Conservation (phyloP, 2,797 vertebrate species). For the Oreochromis mossambicus region DNA sequence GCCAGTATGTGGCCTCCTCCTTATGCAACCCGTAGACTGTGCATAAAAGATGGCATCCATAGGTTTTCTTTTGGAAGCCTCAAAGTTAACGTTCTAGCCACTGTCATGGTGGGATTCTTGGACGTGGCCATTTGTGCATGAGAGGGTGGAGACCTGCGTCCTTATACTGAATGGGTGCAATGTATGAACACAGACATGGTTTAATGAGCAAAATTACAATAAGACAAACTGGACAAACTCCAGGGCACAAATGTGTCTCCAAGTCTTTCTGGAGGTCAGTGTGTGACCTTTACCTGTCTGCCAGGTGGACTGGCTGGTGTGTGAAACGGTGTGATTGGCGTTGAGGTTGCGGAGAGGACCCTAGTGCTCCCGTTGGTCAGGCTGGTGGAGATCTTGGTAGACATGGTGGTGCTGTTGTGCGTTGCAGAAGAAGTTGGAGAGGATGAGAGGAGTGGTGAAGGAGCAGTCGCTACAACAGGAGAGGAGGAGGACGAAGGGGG, state of each 20-base stretch:
- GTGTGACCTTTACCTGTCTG: constrained; percentile 65
- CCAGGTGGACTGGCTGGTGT: constrained; percentile 73
- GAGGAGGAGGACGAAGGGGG: not conserved
- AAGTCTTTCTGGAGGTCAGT: not conserved
- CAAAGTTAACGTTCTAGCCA: not conserved
- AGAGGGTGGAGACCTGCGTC: not conserved
- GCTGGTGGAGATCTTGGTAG: constrained; percentile 53
- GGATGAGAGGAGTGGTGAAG: constrained; percentile 1
- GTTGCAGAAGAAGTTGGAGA: constrained; percentile 2
- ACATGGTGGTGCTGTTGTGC: constrained; percentile 1
- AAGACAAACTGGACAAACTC: not conserved
- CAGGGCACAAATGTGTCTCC: not conserved
- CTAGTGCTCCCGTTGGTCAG: constrained; percentile 71
- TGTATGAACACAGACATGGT: not conserved
- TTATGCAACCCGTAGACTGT: not conserved
- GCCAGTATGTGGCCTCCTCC: not conserved
- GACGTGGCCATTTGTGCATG: not conserved
- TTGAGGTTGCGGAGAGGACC: constrained; percentile 51
- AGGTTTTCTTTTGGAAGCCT: not conserved
- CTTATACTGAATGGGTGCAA: not conserved
- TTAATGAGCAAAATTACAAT: not conserved
- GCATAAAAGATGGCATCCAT: not conserved
- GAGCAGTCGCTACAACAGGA: not conserved
- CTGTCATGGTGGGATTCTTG: not conserved
- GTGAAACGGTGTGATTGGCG: constrained; percentile 76